phyloP scores from a whole-genome alignment of 2,113 vertebrate species.

The Microtus montanus region DNA sequence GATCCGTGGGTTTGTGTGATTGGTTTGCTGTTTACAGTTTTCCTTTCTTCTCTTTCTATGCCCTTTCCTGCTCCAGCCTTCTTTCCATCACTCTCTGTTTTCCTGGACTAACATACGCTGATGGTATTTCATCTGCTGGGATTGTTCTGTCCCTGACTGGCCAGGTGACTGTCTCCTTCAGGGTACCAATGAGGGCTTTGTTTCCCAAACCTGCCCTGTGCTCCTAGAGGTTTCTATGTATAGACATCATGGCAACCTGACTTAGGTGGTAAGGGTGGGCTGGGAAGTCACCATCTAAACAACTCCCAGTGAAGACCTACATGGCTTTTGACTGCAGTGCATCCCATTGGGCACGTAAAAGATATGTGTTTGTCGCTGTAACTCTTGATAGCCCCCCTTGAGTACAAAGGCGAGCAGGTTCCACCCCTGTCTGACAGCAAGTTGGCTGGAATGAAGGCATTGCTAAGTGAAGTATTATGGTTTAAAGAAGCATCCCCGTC shows the following conservation, averaged over 20 bases:
- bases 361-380: background rate
- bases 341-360: background rate
- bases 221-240: background rate
- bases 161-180: background rate
- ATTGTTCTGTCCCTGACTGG: background rate
- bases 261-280: background rate
- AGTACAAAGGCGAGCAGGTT: background rate
- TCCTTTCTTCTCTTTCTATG: background rate
- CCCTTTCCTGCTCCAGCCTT: background rate
- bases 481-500: background rate
- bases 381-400: background rate
- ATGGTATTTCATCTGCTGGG: background rate
- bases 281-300: background rate
- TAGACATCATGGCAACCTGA: background rate
- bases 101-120: background rate
- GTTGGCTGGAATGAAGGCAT: background rate
- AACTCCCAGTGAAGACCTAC: background rate
- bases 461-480: constrained; percentile 27
- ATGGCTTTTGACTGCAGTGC: background rate
- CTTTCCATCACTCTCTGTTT: background rate
- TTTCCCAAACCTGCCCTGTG: background rate
- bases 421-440: background rate
- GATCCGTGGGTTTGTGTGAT: background rate
- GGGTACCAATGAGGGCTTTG: background rate
- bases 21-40: background rate